phyloP scores from a whole-genome alignment of 2,113 vertebrate species.

The Fukomys damarensis region DNA sequence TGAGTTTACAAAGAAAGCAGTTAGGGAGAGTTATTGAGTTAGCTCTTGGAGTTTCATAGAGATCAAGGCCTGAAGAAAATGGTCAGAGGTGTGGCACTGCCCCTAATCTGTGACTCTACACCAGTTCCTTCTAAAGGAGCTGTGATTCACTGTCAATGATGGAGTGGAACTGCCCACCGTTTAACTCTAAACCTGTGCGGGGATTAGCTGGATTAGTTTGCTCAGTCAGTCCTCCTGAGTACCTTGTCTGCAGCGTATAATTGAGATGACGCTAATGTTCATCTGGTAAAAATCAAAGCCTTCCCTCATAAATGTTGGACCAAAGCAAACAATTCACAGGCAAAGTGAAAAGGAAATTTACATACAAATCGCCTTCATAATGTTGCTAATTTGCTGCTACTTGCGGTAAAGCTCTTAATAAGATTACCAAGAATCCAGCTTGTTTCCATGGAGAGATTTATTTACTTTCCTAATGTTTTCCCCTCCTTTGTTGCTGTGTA shows the following conservation, averaged over 20 bases:
- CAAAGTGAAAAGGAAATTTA: conserved; percentile 72
- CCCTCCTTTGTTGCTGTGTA: conserved; percentile 42
- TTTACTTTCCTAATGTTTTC: conserved; percentile 60
- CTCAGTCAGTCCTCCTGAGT: not conserved
- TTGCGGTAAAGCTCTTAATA: conserved; percentile 78
- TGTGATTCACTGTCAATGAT: not conserved
- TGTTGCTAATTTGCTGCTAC: conserved; percentile 73
- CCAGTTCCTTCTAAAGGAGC: not conserved
- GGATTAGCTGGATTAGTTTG: conserved; percentile 8
- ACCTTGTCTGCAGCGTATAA: not conserved
- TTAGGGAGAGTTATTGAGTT: conserved; percentile 46
- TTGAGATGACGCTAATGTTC: conserved; percentile 54
- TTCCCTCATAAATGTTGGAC: conserved; percentile 41
- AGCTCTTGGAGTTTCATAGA: conserved; percentile 14
- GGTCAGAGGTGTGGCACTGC: conserved; percentile 39
- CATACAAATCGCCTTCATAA: conserved; percentile 66
- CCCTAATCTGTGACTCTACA: conserved; percentile 5
- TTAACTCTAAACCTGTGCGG: not conserved
- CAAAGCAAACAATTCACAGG: conserved; percentile 51
- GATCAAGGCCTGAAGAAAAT: not conserved
- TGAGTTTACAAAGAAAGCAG: conserved; percentile 24
- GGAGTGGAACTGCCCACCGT: not conserved
- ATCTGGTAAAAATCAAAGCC: conserved; percentile 64
- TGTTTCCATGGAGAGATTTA: conserved; percentile 57
- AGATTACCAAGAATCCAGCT: conserved; percentile 67